Base-by-base conservation (phyloP, 2,888 invertebrate genomes). In the Trissolcus brochymenae region DNA sequence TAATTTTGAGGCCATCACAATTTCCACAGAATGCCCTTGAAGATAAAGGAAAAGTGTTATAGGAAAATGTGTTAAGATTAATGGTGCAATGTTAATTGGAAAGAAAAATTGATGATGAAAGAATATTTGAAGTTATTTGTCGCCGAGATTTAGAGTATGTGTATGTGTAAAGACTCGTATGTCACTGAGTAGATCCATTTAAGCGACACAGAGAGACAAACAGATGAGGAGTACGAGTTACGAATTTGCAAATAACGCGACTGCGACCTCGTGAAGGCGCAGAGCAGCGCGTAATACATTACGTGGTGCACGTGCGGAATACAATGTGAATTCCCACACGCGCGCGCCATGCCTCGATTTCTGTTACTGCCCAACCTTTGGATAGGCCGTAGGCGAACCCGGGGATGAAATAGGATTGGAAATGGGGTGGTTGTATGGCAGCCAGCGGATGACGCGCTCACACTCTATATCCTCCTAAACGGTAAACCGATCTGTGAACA, bases 291-390 rank as follows among this genome's bases (percentile, higher is more conserved):
- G 91, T 91, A 91, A 91, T 84, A 82, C 84, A 90, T 80, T 75
- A 76, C 90, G 91, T 90, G 90, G 90, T 91, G 91, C 88, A 87
- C 87, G 91, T 92, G 92, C 91, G 91, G 89, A 87, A 89, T 90
- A 91, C 89, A 92, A 92, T 90, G 90, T 89, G 84, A 87, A 86
- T 89, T 92, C 92, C 90, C 92, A 92, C 87, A 87, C 82, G 81
- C 79, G 71, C 70, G 14, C 60, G 70, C 25, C 25, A 25, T 25
- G 68, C 60, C 78, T 75, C 67, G 66, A 75, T 72, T 70, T 71
- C 73, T 71, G 72, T 66, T 53, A 60, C 68, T 66, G 73, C 56
- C 72, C 78, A 74, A 80, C 78, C 80, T 71, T 70, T 67, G 67
- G 73, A 77, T 80, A 81, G 81, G 78, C 79, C 80, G 78, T 76